Evolutionary conservation across 1,140 invertebrate genomes (phyloP).

Genomic region (Listronotus oregonensis): DNA sequence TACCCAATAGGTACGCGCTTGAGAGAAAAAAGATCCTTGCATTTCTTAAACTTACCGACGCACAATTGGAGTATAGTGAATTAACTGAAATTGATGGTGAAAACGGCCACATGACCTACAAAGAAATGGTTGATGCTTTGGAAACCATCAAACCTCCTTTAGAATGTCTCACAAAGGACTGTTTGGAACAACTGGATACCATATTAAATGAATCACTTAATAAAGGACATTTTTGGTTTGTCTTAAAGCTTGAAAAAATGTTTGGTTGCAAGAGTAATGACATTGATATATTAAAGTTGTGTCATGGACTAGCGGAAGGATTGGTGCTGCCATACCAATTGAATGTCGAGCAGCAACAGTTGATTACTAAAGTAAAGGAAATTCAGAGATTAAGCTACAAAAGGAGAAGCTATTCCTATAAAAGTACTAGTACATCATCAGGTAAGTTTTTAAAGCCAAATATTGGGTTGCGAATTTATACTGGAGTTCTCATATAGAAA

Average conservation of each 20-base stretch:
- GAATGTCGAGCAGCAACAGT: slow-evolving; percentile 48
- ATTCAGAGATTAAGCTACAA: slow-evolving; percentile 5
- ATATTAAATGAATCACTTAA: slow-evolving; percentile 33
- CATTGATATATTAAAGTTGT: slow-evolving; percentile 58
- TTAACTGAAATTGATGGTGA: slow-evolving; percentile 11
- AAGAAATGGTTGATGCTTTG: slow-evolving; percentile 41
- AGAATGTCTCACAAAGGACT: slow-evolving; percentile 21
- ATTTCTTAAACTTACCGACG: slow-evolving; percentile 34
- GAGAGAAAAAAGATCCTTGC: slow-evolving; percentile 62
- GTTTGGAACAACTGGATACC: slow-evolving; percentile 20
- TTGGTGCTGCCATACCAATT: slow-evolving; percentile 52
- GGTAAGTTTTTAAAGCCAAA: slow-evolving; percentile 2
- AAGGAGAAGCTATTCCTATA: slow-evolving; percentile 12
- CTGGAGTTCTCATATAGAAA: no score
- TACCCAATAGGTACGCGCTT: slow-evolving; percentile 57
- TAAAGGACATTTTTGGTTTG: slow-evolving; percentile 47
- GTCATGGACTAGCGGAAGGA: slow-evolving; percentile 59
- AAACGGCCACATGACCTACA: slow-evolving; percentile 33
- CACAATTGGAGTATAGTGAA: slow-evolving; percentile 1
- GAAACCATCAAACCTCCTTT: slow-evolving; percentile 22
- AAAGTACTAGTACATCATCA: slow-evolving; percentile 14
- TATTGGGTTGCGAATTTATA: no score
- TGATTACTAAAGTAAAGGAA: slow-evolving; percentile 40
- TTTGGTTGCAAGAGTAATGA: slow-evolving; percentile 57
- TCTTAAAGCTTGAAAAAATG: slow-evolving; percentile 57